phyloP scores from a whole-genome alignment of 2,797 vertebrate species.

The Rhinichthys osculus region DNA sequence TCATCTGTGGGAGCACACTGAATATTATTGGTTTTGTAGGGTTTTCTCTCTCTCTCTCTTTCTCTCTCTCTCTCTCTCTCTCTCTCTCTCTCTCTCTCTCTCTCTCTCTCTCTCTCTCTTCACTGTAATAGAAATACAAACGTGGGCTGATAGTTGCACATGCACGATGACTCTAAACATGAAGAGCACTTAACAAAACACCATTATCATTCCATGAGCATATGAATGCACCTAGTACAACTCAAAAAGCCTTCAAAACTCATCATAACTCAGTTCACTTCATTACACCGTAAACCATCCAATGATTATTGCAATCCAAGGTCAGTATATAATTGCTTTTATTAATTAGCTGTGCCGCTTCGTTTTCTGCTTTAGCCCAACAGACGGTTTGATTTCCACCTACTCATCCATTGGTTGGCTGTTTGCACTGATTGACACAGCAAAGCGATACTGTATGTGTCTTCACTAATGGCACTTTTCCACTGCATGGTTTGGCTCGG shows the following conservation, averaged over 20 bases:
- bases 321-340: constrained; percentile 52
- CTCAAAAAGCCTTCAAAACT: constrained; percentile 49
- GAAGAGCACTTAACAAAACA: constrained; percentile 27
- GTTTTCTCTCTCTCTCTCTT: no score
- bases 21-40: neutral
- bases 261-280: constrained; percentile 48
- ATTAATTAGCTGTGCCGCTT: constrained; percentile 40
- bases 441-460: neutral
- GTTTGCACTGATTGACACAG: neutral
- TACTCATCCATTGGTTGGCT: neutral
- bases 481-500: no score
- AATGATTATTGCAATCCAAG: constrained; percentile 47
- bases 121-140: constrained; percentile 9
- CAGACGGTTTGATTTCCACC: constrained; percentile 3
- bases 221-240: constrained; percentile 17
- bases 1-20: neutral
- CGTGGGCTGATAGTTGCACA: neutral
- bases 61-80: neutral
- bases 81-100: neutral
- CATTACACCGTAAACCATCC: constrained; percentile 50
- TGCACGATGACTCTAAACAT: neutral
- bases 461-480: neutral
- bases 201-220: constrained; percentile 43
- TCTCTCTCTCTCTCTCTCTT: neutral
- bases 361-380: constrained; percentile 26